phyloP scores from a whole-genome alignment of 2,888 invertebrate genomes.

The Strigamia crassipes region DNA sequence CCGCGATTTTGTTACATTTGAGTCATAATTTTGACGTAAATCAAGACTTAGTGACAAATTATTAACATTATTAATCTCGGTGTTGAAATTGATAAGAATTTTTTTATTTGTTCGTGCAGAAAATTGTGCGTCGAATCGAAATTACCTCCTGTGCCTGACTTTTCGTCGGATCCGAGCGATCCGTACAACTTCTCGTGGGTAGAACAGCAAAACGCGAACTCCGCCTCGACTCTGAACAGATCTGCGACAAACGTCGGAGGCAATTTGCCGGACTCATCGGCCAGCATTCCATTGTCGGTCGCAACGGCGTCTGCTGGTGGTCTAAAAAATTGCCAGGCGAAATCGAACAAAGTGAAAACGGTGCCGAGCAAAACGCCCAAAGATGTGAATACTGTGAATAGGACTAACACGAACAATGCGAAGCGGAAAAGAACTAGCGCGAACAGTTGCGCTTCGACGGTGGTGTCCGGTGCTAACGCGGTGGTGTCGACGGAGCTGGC shows the following conservation, averaged over 20 bases:
- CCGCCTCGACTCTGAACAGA: not conserved
- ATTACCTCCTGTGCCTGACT: slow-evolving; percentile 51
- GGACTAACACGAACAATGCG: slow-evolving; percentile 43
- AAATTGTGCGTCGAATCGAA: slow-evolving; percentile 51
- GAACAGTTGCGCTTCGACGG: not conserved
- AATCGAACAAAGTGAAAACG: slow-evolving; percentile 45
- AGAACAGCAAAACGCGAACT: slow-evolving; percentile 6
- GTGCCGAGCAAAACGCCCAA: slow-evolving; percentile 30
- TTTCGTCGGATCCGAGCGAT: slow-evolving; percentile 50
- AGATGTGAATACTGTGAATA: slow-evolving; percentile 43
- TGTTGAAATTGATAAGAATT: not conserved
- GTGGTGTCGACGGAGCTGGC: not conserved
- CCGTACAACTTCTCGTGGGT: slow-evolving; percentile 49
- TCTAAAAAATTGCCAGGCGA: not conserved
- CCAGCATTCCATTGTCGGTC: not conserved
- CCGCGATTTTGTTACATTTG: too few relatives aligned
- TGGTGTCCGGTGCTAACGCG: not conserved
- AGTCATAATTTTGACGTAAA: too few relatives aligned
- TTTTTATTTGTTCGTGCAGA: slow-evolving; percentile 46
- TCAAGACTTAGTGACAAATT: too few relatives aligned
- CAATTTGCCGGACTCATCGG: not conserved
- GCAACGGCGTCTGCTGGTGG: not conserved
- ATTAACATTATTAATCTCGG: too few relatives aligned
- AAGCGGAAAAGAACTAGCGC: slow-evolving; percentile 38
- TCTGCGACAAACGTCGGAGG: not conserved